These are phyloP conservation scores for Osmerus mordax DNA, from an alignment of 2,113 vertebrate species.

Conservation along the genomic window DNA sequence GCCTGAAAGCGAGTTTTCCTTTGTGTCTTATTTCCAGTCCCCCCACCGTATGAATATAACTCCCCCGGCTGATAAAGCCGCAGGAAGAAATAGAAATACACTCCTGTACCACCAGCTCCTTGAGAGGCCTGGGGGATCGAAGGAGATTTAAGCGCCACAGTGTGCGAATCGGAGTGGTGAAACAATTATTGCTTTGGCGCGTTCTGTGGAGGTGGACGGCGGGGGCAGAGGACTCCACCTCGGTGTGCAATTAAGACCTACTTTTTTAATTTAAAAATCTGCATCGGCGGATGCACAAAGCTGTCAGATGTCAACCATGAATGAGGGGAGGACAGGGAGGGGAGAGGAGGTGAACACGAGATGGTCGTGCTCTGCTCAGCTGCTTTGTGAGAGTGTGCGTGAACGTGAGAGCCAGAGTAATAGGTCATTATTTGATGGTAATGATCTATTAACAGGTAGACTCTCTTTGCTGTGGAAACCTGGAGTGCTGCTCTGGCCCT, in stretches of 20 bases:
- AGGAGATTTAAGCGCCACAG: constrained; percentile 30
- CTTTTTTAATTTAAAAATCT: constrained; percentile 61
- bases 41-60: constrained; percentile 33
- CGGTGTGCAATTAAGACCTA: constrained; percentile 62
- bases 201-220: constrained; percentile 40
- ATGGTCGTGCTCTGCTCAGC: constrained; percentile 44
- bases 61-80: constrained; percentile 46
- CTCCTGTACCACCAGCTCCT: constrained; percentile 34
- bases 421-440: constrained; percentile 63
- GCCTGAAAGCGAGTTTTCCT: constrained; percentile 38
- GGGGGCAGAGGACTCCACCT: constrained; percentile 43
- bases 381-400: constrained; percentile 46
- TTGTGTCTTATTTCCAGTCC: constrained; percentile 44
- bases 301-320: constrained; percentile 47
- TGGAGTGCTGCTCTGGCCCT: constrained; percentile 32
- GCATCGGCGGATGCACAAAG: constrained; percentile 41
- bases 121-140: constrained; percentile 43
- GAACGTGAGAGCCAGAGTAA: constrained; percentile 51
- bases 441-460: constrained; percentile 65
- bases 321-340: constrained; percentile 16
- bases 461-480: constrained; percentile 27
- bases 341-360: constrained; percentile 35
- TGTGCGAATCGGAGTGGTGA: constrained; percentile 28
- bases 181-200: constrained; percentile 45
- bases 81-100: constrained; percentile 38